phyloP scores from a whole-genome alignment of 2,888 invertebrate genomes.

The Pocota personata region DNA sequence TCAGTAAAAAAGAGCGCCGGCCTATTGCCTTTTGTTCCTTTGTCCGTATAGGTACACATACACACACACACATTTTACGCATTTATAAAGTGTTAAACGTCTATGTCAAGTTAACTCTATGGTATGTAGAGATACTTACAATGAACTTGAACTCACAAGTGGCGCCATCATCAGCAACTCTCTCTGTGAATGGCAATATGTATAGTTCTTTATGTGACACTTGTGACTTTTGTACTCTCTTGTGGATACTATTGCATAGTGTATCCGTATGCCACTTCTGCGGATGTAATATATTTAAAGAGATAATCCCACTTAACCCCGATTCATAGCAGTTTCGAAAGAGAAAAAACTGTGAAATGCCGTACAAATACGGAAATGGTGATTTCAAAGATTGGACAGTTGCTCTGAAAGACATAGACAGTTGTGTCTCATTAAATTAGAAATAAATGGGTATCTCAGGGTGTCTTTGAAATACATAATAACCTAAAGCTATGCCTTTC shows the following conservation, averaged over 20 bases:
- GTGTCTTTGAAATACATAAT: not conserved
- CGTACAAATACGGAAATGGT: not conserved
- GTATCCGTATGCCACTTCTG: slow-evolving; percentile 17
- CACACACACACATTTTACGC: not conserved
- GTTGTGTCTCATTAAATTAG: not conserved
- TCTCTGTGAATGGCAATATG: not conserved
- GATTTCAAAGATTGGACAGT: slow-evolving; percentile 4
- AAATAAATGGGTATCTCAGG: not conserved
- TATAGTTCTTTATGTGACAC: slow-evolving; percentile 12
- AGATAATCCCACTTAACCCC: slow-evolving; percentile 59
- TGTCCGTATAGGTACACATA: not conserved
- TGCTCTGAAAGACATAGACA: not conserved
- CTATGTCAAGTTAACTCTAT: slow-evolving; percentile 2
- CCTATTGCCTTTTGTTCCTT: not conserved
- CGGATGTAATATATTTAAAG: slow-evolving; percentile 54
- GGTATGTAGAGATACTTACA: slow-evolving; percentile 6
- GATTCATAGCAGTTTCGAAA: slow-evolving; percentile 17
- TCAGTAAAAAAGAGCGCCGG: not conserved
- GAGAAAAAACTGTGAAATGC: slow-evolving; percentile 2
- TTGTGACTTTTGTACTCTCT: slow-evolving; percentile 9
- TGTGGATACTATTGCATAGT: slow-evolving; percentile 15
- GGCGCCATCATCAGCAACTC: slow-evolving; percentile 24
- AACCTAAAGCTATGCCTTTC: not conserved
- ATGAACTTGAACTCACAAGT: slow-evolving; percentile 48
- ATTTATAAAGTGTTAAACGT: not conserved